Conservation (phyloP, 2,113 vertebrate species). For the Manacus vitellinus region DNA sequence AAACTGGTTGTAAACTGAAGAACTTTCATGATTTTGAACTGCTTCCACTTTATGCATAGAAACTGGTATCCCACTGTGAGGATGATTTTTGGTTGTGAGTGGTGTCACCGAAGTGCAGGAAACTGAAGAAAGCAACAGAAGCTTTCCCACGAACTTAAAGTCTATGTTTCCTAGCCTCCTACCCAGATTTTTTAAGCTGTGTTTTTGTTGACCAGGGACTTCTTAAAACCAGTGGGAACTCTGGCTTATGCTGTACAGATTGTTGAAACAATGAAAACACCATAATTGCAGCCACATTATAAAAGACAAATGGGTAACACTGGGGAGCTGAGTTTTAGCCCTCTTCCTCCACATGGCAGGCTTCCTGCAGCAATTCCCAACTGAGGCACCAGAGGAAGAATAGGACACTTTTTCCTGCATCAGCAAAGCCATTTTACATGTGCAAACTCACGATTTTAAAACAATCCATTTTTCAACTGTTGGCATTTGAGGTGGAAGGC, state of each 20-base stretch:
- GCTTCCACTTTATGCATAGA: background rate
- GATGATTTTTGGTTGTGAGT: background rate
- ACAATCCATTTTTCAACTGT: background rate
- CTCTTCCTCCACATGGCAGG: slow-evolving; percentile 31
- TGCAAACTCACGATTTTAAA: slow-evolving; percentile 4
- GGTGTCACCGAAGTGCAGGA: background rate
- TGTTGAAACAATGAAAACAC: slow-evolving; percentile 43
- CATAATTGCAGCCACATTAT: slow-evolving; percentile 35
- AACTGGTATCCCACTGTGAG: background rate
- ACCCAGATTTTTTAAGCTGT: background rate
- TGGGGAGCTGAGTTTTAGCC: slow-evolving; percentile 12
- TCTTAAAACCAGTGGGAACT: background rate
- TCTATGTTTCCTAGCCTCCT: background rate
- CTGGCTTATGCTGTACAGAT: background rate
- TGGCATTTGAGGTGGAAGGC: slow-evolving; percentile 20
- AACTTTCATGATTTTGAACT: background rate
- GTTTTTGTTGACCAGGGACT: slow-evolving; percentile 1
- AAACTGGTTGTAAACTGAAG: background rate
- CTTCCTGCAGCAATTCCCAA: slow-evolving; percentile 44
- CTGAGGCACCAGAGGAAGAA: slow-evolving; percentile 18
- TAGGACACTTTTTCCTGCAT: slow-evolving; percentile 41
- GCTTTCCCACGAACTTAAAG: background rate
- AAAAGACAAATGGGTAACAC: slow-evolving; percentile 47
- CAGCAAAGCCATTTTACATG: slow-evolving; percentile 32
- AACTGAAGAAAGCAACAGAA: background rate